These are phyloP conservation scores for Megaceryle torquata DNA, from an alignment of 2,113 vertebrate species.

Conservation along the genomic window DNA sequence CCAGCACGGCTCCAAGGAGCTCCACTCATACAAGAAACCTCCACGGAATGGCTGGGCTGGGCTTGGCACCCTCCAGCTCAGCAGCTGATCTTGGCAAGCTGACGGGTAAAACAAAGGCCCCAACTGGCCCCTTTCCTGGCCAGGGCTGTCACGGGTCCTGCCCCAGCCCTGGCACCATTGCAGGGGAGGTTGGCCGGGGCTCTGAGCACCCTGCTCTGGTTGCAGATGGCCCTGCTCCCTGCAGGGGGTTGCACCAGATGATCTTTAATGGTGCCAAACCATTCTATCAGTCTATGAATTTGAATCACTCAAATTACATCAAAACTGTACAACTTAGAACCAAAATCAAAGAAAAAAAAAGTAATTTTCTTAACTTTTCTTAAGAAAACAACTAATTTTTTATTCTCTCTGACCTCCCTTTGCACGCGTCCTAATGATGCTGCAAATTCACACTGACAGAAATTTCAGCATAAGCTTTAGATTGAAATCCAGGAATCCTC, in stretches of 20 bases:
- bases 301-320: background rate
- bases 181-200: too few species aligned
- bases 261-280: background rate
- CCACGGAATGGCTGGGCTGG: background rate
- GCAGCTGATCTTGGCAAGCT: accelerated
- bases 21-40: background rate
- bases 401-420: background rate
- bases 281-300: background rate
- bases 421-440: accelerated
- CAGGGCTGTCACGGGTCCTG: background rate
- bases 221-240: too few species aligned
- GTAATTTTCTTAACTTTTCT: background rate
- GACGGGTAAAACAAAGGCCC: background rate
- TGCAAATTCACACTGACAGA: background rate
- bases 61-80: background rate
- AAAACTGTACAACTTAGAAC: background rate
- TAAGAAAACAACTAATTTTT: background rate
- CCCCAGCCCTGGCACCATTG: background rate
- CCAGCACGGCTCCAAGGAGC: accelerated
- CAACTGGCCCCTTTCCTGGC: too few species aligned
- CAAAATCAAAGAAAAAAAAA: background rate
- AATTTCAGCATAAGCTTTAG: background rate
- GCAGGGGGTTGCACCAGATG: background rate
- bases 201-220: too few species aligned
- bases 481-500: background rate